Evolutionary conservation across 2,888 invertebrate genomes (phyloP), one percentile per base, ranked within the genome.

Genomic region (Xanthorhoe spadicearia): DNA sequence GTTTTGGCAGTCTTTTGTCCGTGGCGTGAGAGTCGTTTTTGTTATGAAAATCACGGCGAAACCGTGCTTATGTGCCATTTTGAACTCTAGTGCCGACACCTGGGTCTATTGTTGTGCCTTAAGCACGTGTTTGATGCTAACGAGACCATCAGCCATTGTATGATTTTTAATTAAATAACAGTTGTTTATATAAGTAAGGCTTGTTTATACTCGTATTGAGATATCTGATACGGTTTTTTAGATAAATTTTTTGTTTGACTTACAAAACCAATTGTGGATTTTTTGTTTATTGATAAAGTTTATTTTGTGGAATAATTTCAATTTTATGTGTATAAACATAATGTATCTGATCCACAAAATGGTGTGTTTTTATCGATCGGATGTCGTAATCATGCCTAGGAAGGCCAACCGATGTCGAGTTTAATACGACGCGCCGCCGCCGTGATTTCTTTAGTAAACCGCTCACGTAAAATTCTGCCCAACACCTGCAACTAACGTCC

Each of bases 391-490:
- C 28, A 50, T 17, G 10, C 17, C 35, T 23, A 63, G 48, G 52
- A 35, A 55, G 54, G 35, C 48, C 50, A 28, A 23, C 55, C 6
- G 64, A 71, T 73, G 75, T 72, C 64, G 73, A 72, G 68, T 74
- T 73, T 73, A 76, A 67, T 74, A 72, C 71, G 74, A 68, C 74
- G 72, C 66, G 74, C 73, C 72, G 74, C 73, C 72, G 77, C 74
- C 81, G 83, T 83, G 86, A 88, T 87, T 86, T 83, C 86, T 83
- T 88, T 80, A 79, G 86, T 83, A 89, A 82, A 83, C 84, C 82
- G 79, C 85, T 88, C 88, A 89, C 88, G 88, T 89, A 87, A 83
- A 84, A 81, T 78, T 79, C 78, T 76, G 78, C 79, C 83, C 82
- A 80, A 78, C 86, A 86, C 87, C 86, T 87, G 88, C 83, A 80